Conservation (phyloP, 2,888 invertebrate species). For the Cistogaster globosa region DNA sequence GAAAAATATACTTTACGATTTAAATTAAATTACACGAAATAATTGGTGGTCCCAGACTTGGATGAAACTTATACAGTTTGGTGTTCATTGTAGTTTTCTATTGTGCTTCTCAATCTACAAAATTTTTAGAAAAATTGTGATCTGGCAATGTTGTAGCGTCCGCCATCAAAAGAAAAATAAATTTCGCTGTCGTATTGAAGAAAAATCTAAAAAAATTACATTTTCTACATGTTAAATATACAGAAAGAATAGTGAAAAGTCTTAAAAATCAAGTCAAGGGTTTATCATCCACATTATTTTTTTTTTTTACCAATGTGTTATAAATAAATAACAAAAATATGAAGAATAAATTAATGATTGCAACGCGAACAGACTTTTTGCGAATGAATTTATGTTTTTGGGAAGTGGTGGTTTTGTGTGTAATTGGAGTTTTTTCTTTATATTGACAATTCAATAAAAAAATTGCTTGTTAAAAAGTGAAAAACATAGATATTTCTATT, state of each 20-base stretch:
- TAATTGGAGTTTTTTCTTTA: conserved; percentile 72
- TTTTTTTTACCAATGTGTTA: conserved; percentile 10
- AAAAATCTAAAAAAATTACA: conserved; percentile 54
- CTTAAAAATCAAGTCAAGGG: conserved; percentile 40
- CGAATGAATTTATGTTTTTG: conserved; percentile 72
- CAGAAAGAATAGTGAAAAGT: conserved; percentile 50
- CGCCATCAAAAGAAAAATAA: conserved; percentile 66
- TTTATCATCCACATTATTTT: conserved; percentile 24
- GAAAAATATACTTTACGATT: too few species aligned
- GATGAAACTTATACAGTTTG: neutral
- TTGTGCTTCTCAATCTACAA: conserved; percentile 4
- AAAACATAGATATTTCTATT: conserved; percentile 33
- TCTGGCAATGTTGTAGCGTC: conserved; percentile 63
- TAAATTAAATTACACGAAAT: too few species aligned
- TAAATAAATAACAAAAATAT: conserved; percentile 75
- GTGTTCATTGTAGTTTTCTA: neutral
- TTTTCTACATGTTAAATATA: conserved; percentile 45
- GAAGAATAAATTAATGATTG: conserved; percentile 78
- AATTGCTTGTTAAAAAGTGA: conserved; percentile 23
- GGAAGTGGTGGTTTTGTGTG: conserved; percentile 74
- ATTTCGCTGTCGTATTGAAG: conserved; percentile 63
- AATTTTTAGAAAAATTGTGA: conserved; percentile 1
- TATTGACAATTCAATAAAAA: conserved; percentile 59
- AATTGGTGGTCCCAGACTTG: too few species aligned
- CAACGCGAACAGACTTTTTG: conserved; percentile 75